Percentiles rank a stretch among this genome's conserved stretches.
Conservation (phyloP, 2,797 vertebrate species). For the Ceryle rudis region DNA sequence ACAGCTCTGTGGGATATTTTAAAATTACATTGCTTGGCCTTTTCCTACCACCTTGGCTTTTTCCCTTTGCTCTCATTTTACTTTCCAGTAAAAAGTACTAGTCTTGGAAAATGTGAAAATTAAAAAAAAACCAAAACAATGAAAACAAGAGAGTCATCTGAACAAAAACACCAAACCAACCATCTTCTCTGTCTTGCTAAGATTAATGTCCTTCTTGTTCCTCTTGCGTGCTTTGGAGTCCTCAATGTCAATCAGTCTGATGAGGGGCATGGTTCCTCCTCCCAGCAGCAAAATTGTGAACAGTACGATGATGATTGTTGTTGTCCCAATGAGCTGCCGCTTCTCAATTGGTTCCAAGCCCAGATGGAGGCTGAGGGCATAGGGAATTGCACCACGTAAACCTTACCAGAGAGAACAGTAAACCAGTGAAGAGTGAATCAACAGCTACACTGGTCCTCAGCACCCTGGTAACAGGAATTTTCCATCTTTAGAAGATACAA, state of each 20-base stretch:
- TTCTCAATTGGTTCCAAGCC: constrained; percentile 97
- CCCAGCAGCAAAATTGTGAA: constrained; percentile 95
- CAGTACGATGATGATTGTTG: constrained; percentile 96
- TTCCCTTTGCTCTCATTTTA: background rate
- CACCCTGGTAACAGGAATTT: background rate
- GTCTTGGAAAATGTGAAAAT: background rate
- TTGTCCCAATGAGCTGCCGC: constrained; percentile 95
- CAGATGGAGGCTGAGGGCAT: constrained; percentile 95
- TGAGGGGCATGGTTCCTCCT: constrained; percentile 96
- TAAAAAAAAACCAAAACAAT: background rate
- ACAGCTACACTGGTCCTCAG: background rate
- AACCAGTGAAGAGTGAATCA: background rate
- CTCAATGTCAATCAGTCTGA: constrained; percentile 94
- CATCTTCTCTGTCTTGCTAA: constrained; percentile 99
- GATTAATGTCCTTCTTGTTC: constrained; percentile 93
- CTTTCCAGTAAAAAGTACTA: background rate
- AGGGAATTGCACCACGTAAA: constrained; percentile 95
- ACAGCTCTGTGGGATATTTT: background rate
- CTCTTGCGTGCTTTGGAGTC: constrained; percentile 88
- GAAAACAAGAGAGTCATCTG: background rate
- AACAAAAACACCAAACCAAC: constrained; percentile 70
- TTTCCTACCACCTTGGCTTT: background rate
- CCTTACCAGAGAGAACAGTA: constrained; percentile 74
- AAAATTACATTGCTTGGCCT: background rate
- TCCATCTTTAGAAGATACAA: background rate